Evolutionary conservation across 2,888 invertebrate species (phyloP).

Genomic region (Euproctis similis): DNA sequence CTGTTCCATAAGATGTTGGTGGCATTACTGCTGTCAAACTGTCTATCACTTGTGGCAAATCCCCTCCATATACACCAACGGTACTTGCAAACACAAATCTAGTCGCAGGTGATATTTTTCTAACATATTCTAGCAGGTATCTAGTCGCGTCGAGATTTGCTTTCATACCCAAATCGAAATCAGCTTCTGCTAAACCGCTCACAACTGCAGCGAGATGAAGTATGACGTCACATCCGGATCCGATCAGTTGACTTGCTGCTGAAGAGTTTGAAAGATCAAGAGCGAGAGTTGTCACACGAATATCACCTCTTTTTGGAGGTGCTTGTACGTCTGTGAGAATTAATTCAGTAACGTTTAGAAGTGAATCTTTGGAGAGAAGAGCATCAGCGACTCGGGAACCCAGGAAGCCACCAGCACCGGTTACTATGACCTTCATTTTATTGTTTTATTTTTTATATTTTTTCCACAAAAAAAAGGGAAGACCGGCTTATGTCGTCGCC

Average conservation of each 20-base stretch:
- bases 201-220: slow-evolving; percentile 62
- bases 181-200: slow-evolving; percentile 55
- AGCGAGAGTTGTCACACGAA: slow-evolving; percentile 29
- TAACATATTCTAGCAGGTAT: slow-evolving; percentile 42
- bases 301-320: slow-evolving; percentile 21
- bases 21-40: slow-evolving; percentile 48
- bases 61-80: slow-evolving; percentile 49
- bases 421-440: slow-evolving; percentile 55
- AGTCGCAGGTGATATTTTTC: slow-evolving; percentile 30
- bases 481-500: too few relatives aligned
- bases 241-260: slow-evolving; percentile 34
- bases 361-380: slow-evolving; percentile 27
- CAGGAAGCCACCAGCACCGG: slow-evolving; percentile 51
- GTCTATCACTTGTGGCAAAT: slow-evolving; percentile 34
- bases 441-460: too few relatives aligned
- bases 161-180: slow-evolving; percentile 52
- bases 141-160: slow-evolving; percentile 59
- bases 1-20: slow-evolving; percentile 54
- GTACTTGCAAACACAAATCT: slow-evolving; percentile 53
- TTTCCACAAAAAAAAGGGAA: too few relatives aligned
- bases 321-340: slow-evolving; percentile 29
- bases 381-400: slow-evolving; percentile 39
- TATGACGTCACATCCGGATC: slow-evolving; percentile 32
- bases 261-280: slow-evolving; percentile 20
- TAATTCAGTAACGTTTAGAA: slow-evolving; percentile 28